Evolutionary conservation across 2,888 invertebrate genomes (phyloP).

Genomic region (Pyrocoelia pectoralis): DNA sequence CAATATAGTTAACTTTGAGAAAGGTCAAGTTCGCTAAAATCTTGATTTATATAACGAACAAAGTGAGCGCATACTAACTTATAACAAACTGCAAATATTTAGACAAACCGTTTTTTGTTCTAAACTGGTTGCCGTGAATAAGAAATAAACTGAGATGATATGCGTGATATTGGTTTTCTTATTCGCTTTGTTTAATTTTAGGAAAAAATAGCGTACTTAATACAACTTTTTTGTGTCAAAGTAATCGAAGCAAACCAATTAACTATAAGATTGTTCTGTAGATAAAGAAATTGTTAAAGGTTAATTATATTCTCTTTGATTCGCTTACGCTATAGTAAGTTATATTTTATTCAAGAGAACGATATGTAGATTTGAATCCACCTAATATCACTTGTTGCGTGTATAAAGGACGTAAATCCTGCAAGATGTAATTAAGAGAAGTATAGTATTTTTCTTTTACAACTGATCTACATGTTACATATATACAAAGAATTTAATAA

Average conservation of each 20-base stretch:
- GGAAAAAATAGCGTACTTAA: background rate
- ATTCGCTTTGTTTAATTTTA: background rate
- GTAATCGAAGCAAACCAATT: background rate
- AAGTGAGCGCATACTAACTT: constrained; percentile 12
- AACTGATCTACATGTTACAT: constrained; percentile 8
- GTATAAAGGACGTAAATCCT: constrained; percentile 17
- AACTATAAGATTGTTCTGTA: background rate
- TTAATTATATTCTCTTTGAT: constrained; percentile 9
- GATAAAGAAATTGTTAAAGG: constrained; percentile 12
- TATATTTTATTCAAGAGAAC: constrained; percentile 7
- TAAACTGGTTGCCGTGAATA: constrained; percentile 17
- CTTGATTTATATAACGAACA: constrained; percentile 23
- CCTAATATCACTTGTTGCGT: constrained; percentile 19
- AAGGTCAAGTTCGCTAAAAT: constrained; percentile 26
- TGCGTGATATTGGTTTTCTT: background rate
- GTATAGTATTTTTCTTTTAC: constrained; percentile 10
- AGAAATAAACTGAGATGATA: constrained; percentile 5
- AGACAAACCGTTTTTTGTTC: constrained; percentile 11
- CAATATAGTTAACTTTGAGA: constrained; percentile 30
- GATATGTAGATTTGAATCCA: background rate
- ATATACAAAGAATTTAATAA: constrained; percentile 5
- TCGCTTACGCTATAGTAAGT: background rate
- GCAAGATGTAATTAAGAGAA: constrained; percentile 16
- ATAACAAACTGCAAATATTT: constrained; percentile 21
- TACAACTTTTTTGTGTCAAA: background rate